Evolutionary conservation across 1,140 invertebrate species (phyloP).

Genomic region (Marisa cornuarietis): DNA sequence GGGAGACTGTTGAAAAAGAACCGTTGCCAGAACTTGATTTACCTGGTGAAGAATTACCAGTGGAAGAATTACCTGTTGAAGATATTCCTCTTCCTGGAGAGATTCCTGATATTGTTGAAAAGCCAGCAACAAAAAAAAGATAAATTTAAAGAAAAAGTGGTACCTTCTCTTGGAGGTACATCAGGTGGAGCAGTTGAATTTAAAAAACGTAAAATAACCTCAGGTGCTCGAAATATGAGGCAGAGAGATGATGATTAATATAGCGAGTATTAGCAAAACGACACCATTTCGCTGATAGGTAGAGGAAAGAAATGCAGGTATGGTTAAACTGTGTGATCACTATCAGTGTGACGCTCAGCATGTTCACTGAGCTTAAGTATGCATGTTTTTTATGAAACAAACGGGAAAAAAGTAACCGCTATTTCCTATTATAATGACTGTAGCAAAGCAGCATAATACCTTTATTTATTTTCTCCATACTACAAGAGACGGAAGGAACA

Average conservation of each 20-base stretch:
- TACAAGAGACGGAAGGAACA: too few species aligned
- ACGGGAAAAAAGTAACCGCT: too few species aligned
- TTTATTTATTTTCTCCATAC: too few species aligned
- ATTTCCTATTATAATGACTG: too few species aligned
- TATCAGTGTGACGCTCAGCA: too few species aligned
- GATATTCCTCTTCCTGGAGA: conserved; percentile 25
- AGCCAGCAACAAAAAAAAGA: conserved; percentile 5
- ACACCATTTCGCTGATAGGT: too few species aligned
- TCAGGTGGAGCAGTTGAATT: conserved; percentile 45
- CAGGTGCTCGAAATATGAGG: conserved; percentile 46
- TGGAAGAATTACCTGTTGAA: conserved; percentile 37
- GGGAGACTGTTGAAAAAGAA: conserved; percentile 23
- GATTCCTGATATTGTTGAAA: background rate
- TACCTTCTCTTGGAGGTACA: conserved; percentile 45
- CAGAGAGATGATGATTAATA: conserved; percentile 42
- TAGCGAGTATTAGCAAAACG: too few species aligned
- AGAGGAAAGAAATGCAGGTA: too few species aligned
- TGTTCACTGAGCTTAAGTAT: too few species aligned
- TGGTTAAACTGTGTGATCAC: too few species aligned
- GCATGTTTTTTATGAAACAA: too few species aligned
- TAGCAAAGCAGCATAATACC: too few species aligned
- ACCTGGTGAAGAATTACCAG: conserved; percentile 24
- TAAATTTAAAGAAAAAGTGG: conserved; percentile 60
- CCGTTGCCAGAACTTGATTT: conserved; percentile 1
- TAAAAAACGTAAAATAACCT: conserved; percentile 58